Evolutionary conservation across 2,113 vertebrate genomes (phyloP).

Genomic region (Hymenochirus boettgeri): DNA sequence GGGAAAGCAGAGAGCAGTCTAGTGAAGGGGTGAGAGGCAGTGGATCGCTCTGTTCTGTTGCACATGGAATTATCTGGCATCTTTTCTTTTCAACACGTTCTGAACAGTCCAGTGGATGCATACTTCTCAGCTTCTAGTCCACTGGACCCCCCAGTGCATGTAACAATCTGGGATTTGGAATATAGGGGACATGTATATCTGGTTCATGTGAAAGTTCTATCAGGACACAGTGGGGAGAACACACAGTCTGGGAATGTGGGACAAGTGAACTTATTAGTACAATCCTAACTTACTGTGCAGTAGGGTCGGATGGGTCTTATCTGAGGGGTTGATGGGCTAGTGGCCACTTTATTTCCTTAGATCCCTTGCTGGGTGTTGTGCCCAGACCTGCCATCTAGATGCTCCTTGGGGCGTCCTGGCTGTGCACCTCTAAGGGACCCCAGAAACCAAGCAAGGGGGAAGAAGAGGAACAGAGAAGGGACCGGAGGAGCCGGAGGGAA

Average conservation of each 20-base stretch:
- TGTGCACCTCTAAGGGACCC: slow-evolving; percentile 55
- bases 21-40: slow-evolving; percentile 34
- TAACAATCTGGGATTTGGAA: too few species aligned
- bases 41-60: not conserved
- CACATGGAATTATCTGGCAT: not conserved
- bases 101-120: too few species aligned
- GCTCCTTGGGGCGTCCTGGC: slow-evolving; percentile 58
- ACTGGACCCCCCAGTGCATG: too few species aligned
- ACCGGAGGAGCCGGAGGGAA: slow-evolving; percentile 39
- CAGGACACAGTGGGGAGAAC: too few species aligned
- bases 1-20: not conserved
- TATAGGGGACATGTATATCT: too few species aligned
- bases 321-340: not conserved
- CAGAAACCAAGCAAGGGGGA: slow-evolving; percentile 42
- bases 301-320: too few species aligned
- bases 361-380: slow-evolving; percentile 25
- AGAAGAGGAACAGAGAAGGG: slow-evolving; percentile 44
- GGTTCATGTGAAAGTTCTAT: too few species aligned
- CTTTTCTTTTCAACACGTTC: not conserved
- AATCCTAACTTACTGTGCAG: not conserved
- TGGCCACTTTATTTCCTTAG: not conserved
- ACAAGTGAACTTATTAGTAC: not conserved
- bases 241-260: not conserved
- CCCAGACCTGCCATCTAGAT: slow-evolving; percentile 46
- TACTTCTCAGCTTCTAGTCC: too few species aligned